A percentile compares a stretch with the other conserved stretches of the same genome.
Conservation (phyloP, 2,113 vertebrate species). For the Xiphorhynchus elegans region DNA sequence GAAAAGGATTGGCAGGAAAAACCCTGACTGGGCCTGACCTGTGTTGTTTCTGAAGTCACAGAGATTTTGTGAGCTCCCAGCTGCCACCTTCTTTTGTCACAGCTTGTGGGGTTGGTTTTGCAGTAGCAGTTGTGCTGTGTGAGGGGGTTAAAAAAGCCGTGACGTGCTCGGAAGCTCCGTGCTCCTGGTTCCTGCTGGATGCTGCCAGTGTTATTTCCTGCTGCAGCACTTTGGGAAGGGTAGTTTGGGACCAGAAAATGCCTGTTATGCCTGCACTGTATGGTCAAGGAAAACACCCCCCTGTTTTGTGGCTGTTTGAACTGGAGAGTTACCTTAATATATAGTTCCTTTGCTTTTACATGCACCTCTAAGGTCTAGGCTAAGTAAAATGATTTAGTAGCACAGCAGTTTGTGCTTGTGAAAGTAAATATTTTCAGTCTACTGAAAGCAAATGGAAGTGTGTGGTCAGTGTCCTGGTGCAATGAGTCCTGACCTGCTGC, state of each 20-base stretch:
- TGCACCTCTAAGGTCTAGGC: background rate
- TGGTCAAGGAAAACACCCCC: background rate
- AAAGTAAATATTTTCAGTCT: background rate
- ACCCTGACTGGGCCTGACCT: background rate
- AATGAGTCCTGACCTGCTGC: background rate
- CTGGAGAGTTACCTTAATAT: background rate
- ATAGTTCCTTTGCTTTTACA: rapidly evolving
- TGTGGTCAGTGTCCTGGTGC: background rate
- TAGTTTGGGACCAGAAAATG: background rate
- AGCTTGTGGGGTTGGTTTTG: background rate
- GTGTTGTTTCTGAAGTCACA: rapidly evolving
- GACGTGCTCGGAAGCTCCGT: rapidly evolving
- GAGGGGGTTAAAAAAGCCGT: rapidly evolving
- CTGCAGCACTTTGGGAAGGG: background rate
- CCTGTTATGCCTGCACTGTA: rapidly evolving
- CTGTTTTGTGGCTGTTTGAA: background rate
- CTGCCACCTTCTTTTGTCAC: background rate
- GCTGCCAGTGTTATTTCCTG: rapidly evolving
- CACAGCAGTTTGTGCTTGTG: background rate
- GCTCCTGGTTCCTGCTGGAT: background rate
- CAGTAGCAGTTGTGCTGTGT: background rate
- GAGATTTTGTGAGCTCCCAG: background rate
- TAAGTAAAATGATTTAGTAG: background rate
- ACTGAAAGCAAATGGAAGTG: background rate
- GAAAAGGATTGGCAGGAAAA: background rate